Conservation (phyloP, 2,113 vertebrate species). For the Choloepus hoffmanni region DNA sequence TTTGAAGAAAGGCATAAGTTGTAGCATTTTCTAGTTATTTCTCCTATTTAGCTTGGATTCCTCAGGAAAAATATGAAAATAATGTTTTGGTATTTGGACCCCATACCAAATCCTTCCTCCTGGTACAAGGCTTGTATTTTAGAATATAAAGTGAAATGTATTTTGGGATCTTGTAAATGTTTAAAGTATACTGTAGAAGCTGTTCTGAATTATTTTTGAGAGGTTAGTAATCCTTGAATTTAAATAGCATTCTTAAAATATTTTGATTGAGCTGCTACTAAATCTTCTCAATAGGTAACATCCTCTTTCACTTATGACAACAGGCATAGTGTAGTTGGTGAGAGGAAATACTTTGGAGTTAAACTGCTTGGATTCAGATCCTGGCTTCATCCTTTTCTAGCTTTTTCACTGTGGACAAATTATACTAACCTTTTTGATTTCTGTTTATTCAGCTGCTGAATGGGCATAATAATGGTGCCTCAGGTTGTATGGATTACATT, state of each 20-base stretch:
- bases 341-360: neutral
- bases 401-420: neutral
- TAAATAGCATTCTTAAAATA: neutral
- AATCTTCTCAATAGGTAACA: constrained; percentile 3
- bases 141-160: neutral
- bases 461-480: neutral
- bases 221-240: neutral
- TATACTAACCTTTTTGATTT: neutral
- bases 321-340: neutral
- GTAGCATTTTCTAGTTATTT: constrained; percentile 7
- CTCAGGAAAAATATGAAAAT: constrained; percentile 8
- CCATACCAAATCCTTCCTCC: neutral
- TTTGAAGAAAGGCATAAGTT: neutral
- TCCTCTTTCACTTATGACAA: neutral
- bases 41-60: neutral
- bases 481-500: neutral
- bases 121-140: neutral
- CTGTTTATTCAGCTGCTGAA: neutral
- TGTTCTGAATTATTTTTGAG: constrained; percentile 37
- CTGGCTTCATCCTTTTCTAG: neutral
- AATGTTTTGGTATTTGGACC: neutral
- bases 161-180: constrained; percentile 14
- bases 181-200: neutral
- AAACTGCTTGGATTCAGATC: neutral
- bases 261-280: constrained; percentile 19